Base-by-base conservation (phyloP, 92 coral and sea anemone species). In the Siderastrea radians region DNA sequence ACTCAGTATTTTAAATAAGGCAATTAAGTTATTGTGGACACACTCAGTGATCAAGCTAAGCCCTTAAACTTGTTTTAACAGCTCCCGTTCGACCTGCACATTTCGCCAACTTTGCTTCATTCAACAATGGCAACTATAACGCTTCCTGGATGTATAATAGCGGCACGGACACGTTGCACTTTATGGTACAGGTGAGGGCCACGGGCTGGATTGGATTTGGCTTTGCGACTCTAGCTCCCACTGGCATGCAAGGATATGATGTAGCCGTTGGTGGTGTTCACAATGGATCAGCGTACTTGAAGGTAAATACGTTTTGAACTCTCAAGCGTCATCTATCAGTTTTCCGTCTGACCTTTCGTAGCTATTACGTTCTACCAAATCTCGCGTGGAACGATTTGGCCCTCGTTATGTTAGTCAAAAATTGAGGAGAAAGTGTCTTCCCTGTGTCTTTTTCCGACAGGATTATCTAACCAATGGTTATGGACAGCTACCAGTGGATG, bases 191-290 rank as follows among this genome's bases (percentile, higher is more conserved):
- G 45, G 78, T 50, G 48, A 16, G 44, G 47, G 61, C 78, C 45
- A 52, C 61, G 4, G 78, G 78, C 7, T 73, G 61, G 61, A 17
- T 73, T 17, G 78, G 46, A 3, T 52, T 73, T 73, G 78, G 78
- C 6, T 2, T 73, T 7, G 17, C 78, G 7, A 73, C 61, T 49
- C 1, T 0, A n/a, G 43, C 59, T 0, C 78, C 78, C 4, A 19
- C 0, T 15, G 46, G 7, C 2, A 73, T 73, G 78, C 50, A 7
- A 5, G 78, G 61, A 7, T 73, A 73, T 14, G 78, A 73, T 51
- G 78, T 51, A 17, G 78, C 78, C 45, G 15, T 73, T 52, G 78
- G 61, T 15, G 19, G 2, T 7, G 78, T 50, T 15, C 1, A 1
- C 3, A 8, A 4, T 17, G 78, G 78, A 73, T 0, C 9, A 16